A percentile compares a stretch with the other conserved stretches of the same genome.
phyloP scores from a whole-genome alignment of 1,140 invertebrate genomes.

The Aphis gossypii region DNA sequence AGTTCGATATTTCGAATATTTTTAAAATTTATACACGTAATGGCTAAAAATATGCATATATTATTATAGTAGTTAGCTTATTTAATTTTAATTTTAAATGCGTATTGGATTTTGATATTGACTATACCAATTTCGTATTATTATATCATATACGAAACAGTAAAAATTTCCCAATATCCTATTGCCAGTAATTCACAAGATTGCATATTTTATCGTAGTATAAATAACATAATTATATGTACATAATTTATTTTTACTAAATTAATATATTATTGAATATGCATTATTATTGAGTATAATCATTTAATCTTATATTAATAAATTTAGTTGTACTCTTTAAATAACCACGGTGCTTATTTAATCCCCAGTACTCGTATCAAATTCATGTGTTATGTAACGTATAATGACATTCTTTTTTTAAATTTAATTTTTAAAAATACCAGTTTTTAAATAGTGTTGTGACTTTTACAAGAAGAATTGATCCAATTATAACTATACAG shows the following conservation, averaged over 20 bases:
- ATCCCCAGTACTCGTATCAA: neutral
- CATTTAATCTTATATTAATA: neutral
- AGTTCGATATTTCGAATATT: neutral
- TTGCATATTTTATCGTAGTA: neutral
- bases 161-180: neutral
- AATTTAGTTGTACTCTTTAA: neutral
- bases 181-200: neutral
- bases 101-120: neutral
- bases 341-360: neutral
- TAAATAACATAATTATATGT: neutral
- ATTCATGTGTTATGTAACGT: neutral
- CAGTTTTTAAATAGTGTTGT: neutral
- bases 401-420: neutral
- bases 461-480: neutral
- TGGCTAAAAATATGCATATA: neutral
- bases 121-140: neutral
- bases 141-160: neutral
- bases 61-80: neutral
- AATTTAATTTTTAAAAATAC: conserved; percentile 8
- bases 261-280: neutral
- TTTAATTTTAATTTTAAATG: neutral
- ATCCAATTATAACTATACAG: neutral
- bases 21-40: neutral
- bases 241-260: neutral
- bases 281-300: neutral